A percentile compares a stretch with the other conserved stretches of the same genome.
Conservation (phyloP, 2,888 invertebrate species). For the Drosophila neonasuta region DNA sequence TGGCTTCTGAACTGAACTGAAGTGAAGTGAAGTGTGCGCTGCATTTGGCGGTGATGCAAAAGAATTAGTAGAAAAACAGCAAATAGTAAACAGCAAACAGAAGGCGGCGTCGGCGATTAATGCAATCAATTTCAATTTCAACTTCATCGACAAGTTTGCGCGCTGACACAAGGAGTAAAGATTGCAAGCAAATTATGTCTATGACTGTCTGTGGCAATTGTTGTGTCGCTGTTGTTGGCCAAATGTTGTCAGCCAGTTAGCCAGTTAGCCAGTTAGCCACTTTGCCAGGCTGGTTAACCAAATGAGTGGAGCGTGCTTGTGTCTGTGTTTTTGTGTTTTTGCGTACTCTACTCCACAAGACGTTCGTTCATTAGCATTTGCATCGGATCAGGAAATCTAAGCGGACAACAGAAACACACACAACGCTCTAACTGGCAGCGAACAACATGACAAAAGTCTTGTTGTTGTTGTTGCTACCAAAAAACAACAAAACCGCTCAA, state of each 20-base stretch:
- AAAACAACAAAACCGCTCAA: conserved; percentile 27
- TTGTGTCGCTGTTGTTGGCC: conserved; percentile 13
- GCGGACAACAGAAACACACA: conserved; percentile 7
- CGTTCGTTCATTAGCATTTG: conserved; percentile 33
- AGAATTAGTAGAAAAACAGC: too few species aligned
- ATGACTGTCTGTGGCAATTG: conserved; percentile 29
- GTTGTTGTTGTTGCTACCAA: conserved; percentile 31
- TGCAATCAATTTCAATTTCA: conserved; percentile 21
- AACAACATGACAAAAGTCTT: conserved; percentile 21
- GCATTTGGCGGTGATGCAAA: too few species aligned
- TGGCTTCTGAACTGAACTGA: neutral
- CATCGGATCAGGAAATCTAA: conserved; percentile 50
- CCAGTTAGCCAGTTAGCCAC: conserved; percentile 4
- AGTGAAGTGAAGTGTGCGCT: too few species aligned
- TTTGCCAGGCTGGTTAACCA: conserved; percentile 18
- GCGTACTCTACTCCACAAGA: conserved; percentile 2
- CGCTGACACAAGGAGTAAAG: conserved; percentile 22
- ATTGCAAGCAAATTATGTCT: conserved; percentile 31
- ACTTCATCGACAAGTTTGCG: conserved; percentile 19
- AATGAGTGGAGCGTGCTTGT: neutral
- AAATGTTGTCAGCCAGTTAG: conserved; percentile 24
- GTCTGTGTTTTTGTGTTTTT: neutral
- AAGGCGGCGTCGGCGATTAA: conserved; percentile 5
- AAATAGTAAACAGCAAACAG: neutral
- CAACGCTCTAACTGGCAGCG: conserved; percentile 2